Percentiles rank a stretch among this genome's conserved stretches.
phyloP scores from a whole-genome alignment of 1,140 invertebrate species.

The Aphelenchoides avenae region DNA sequence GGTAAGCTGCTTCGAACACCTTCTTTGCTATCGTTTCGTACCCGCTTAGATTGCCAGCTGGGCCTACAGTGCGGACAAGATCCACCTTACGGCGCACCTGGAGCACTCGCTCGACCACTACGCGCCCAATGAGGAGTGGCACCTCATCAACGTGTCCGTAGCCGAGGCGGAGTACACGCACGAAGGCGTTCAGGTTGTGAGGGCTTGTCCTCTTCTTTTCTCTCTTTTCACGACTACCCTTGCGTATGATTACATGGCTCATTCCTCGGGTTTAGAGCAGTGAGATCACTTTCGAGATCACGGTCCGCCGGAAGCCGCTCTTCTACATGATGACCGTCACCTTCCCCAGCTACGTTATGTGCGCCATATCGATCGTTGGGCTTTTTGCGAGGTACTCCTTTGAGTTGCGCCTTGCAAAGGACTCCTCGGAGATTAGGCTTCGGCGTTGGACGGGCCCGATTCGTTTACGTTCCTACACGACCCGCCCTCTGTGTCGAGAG shows the following conservation, averaged over 20 bases:
- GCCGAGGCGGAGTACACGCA: constrained; percentile 45
- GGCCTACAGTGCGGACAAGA: constrained; percentile 48
- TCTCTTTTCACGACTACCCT: not conserved
- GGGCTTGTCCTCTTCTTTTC: not conserved
- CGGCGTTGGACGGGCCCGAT: too few relatives aligned
- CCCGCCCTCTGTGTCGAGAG: too few relatives aligned
- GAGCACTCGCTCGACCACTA: constrained; percentile 49
- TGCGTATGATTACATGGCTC: not conserved
- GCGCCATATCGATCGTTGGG: constrained; percentile 49
- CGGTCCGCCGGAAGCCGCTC: constrained; percentile 43
- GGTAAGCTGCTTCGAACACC: constrained; percentile 21
- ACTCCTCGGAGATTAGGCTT: too few relatives aligned
- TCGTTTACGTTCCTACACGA: too few relatives aligned
- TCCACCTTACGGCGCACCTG: constrained; percentile 42
- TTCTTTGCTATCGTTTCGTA: constrained; percentile 9
- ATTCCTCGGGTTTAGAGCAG: constrained; percentile 30
- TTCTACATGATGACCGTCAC: constrained; percentile 53
- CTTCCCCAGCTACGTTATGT: constrained; percentile 47
- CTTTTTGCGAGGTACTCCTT: constrained; percentile 50
- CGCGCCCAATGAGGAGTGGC: constrained; percentile 50
- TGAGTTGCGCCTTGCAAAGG: too few relatives aligned
- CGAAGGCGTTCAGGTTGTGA: constrained; percentile 40
- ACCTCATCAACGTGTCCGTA: constrained; percentile 45
- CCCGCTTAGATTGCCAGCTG: constrained; percentile 44
- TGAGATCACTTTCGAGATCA: constrained; percentile 46